These are phyloP conservation scores for Seriola rivoliana DNA, from an alignment of 2,113 vertebrate species.

Conservation along the genomic window DNA sequence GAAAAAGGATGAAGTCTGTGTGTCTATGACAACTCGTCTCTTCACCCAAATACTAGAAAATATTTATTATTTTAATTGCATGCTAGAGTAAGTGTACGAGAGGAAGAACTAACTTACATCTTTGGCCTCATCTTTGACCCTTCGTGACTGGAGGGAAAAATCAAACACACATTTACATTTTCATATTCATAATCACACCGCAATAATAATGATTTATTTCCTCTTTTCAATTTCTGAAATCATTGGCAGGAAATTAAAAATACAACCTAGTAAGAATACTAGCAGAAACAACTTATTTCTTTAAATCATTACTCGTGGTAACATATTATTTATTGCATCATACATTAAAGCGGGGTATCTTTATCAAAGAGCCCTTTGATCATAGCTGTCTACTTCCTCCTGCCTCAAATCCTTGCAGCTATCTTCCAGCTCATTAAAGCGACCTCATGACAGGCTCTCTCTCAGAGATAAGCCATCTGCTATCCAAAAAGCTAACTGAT, in stretches of 20 bases:
- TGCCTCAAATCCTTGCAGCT: slow-evolving; percentile 49
- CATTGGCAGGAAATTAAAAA: slow-evolving; percentile 29
- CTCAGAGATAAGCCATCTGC: slow-evolving; percentile 52
- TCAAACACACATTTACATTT: slow-evolving; percentile 51
- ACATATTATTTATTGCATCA: slow-evolving; percentile 59
- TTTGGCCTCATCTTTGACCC: slow-evolving; percentile 89
- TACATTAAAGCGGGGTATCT: slow-evolving; percentile 33
- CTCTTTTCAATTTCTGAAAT: background rate
- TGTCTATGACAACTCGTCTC: background rate
- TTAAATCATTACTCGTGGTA: slow-evolving; percentile 39
- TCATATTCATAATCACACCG: slow-evolving; percentile 18
- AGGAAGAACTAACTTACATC: slow-evolving; percentile 78
- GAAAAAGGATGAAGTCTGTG: slow-evolving; percentile 31
- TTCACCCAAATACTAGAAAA: slow-evolving; percentile 15
- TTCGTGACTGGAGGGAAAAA: slow-evolving; percentile 91
- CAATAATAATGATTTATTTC: background rate
- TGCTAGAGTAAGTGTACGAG: slow-evolving; percentile 20
- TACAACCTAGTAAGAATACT: slow-evolving; percentile 7
- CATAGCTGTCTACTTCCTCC: slow-evolving; percentile 50
- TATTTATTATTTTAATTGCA: background rate
- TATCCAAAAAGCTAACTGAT: slow-evolving; percentile 48
- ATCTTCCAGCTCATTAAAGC: slow-evolving; percentile 68
- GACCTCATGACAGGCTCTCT: slow-evolving; percentile 52
- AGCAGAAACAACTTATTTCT: slow-evolving; percentile 4
- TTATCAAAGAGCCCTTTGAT: slow-evolving; percentile 67